Conservation (phyloP, 2,113 vertebrate genomes). For the Protobothrops flavoviridis region DNA sequence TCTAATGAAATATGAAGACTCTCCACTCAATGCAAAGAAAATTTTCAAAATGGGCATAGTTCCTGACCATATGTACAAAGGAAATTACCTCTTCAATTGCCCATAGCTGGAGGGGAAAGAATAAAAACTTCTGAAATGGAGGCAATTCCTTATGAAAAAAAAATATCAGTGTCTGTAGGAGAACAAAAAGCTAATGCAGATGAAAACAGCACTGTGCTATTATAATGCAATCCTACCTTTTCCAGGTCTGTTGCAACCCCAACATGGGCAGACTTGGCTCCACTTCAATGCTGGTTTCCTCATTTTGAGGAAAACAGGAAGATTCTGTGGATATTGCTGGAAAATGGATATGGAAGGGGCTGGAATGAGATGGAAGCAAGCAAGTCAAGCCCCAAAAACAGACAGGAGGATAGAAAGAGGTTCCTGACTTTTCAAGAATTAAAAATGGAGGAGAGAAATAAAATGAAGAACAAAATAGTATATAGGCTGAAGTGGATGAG, state of each 20-base stretch:
- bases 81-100: neutral
- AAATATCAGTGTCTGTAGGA: neutral
- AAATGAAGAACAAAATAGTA: neutral
- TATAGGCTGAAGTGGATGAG: neutral
- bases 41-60: neutral
- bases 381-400: neutral
- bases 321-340: neutral
- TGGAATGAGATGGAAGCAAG: neutral
- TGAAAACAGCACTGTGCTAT: neutral
- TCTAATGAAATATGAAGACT: neutral
- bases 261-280: neutral
- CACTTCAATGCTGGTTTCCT: neutral
- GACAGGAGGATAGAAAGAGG: neutral
- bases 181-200: neutral
- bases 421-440: neutral
- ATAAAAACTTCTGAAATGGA: neutral
- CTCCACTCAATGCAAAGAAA: neutral
- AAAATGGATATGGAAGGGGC: neutral
- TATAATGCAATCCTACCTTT: neutral
- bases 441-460: neutral
- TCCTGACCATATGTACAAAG: neutral
- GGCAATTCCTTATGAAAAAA: neutral
- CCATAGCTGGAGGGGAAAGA: neutral
- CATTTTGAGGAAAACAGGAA: neutral
- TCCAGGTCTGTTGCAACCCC: neutral